Evolutionary conservation across 2,113 vertebrate genomes (phyloP).

Genomic region (Grantiella picta): DNA sequence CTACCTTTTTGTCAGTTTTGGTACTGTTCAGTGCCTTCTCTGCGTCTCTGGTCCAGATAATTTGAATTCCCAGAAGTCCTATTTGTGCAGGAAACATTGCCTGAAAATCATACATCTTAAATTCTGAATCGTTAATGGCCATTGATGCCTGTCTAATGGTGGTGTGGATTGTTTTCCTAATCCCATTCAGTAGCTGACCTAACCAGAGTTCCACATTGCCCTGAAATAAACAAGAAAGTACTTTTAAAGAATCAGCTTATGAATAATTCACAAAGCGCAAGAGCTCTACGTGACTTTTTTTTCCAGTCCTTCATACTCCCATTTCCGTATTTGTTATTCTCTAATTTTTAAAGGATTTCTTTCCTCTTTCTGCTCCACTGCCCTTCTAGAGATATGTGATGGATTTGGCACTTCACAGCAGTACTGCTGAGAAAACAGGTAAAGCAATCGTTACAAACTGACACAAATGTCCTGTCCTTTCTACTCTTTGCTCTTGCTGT

Average conservation of each 20-base stretch:
- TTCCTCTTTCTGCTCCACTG: neutral
- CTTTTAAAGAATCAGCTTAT: slow-evolving; percentile 10
- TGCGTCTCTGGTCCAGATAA: slow-evolving; percentile 74
- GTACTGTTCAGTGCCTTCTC: slow-evolving; percentile 66
- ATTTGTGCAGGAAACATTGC: slow-evolving; percentile 76
- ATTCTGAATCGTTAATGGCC: slow-evolving; percentile 67
- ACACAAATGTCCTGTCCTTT: neutral
- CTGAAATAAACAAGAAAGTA: slow-evolving; percentile 61
- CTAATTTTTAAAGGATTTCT: neutral
- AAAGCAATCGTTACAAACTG: neutral
- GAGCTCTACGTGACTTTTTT: neutral
- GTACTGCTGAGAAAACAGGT: neutral
- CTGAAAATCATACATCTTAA: slow-evolving; percentile 80
- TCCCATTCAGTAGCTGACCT: slow-evolving; percentile 73
- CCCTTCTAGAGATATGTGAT: neutral
- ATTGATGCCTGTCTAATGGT: slow-evolving; percentile 77
- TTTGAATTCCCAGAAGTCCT: slow-evolving; percentile 74
- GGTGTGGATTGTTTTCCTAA: slow-evolving; percentile 77
- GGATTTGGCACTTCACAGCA: neutral
- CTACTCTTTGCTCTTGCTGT: neutral
- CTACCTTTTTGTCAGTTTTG: slow-evolving; percentile 73
- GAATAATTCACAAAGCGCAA: slow-evolving; percentile 37
- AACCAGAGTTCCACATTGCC: slow-evolving; percentile 83
- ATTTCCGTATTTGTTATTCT: neutral
- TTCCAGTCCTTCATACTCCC: neutral